Conservation (phyloP, 2,113 vertebrate species). For the Canis aureus region DNA sequence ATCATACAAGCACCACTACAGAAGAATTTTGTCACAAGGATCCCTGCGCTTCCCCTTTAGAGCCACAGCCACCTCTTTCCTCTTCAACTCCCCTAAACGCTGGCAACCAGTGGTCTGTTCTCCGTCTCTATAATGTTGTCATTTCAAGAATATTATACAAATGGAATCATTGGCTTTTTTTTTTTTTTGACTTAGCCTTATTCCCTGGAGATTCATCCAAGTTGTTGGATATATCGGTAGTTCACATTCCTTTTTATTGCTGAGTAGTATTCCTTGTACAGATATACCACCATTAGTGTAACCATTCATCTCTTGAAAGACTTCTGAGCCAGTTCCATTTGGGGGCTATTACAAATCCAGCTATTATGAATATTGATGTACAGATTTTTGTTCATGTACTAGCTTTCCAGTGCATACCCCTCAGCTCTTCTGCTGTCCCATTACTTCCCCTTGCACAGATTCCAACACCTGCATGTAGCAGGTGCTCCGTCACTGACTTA, state of each 20-base stretch:
- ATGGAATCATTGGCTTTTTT: background rate
- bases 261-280: background rate
- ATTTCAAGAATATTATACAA: background rate
- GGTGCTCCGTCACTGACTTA: background rate
- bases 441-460: too few species aligned
- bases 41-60: background rate
- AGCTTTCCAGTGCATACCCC: background rate
- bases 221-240: background rate
- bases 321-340: background rate
- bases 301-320: background rate
- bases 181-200: background rate
- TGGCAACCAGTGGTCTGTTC: background rate
- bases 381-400: background rate
- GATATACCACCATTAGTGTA: background rate
- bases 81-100: background rate
- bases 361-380: fast-evolving
- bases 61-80: background rate
- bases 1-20: background rate
- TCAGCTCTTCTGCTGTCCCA: background rate
- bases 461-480: background rate
- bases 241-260: background rate
- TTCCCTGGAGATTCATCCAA: background rate
- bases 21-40: background rate
- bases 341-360: background rate
- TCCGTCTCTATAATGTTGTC: background rate